Conservation (phyloP, 2,797 vertebrate genomes). For the Chrosomus eos region DNA sequence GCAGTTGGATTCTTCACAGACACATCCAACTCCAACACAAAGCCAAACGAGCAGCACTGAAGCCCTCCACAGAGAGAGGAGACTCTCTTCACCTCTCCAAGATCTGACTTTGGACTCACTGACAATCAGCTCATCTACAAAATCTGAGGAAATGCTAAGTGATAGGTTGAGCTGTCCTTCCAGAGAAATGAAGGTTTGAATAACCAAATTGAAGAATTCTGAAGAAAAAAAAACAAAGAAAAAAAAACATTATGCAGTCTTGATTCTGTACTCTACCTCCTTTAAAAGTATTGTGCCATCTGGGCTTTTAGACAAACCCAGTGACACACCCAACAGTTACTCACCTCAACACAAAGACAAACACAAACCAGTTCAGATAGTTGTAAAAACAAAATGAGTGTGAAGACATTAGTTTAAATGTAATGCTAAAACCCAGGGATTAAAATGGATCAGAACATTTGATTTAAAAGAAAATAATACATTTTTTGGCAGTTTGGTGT, state of each 20-base stretch:
- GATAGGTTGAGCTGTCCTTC: neutral
- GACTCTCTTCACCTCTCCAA: conserved; percentile 9
- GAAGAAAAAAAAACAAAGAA: too few species aligned
- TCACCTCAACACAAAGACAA: conserved; percentile 19
- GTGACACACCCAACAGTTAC: conserved; percentile 31
- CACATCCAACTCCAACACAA: conserved; percentile 31
- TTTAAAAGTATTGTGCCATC: conserved; percentile 1
- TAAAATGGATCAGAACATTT: neutral
- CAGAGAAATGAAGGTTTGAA: neutral
- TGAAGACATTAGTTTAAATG: neutral
- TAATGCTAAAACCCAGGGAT: neutral
- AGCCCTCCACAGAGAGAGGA: conserved; percentile 16
- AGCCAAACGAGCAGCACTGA: conserved; percentile 16
- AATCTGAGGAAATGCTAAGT: conserved; percentile 42
- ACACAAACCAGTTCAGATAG: neutral
- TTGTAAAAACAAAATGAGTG: conserved; percentile 1
- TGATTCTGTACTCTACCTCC: conserved; percentile 20
- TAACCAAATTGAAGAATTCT: too few species aligned
- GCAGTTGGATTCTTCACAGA: conserved; percentile 7
- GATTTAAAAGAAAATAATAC: neutral
- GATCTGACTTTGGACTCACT: conserved; percentile 12
- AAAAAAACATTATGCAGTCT: neutral
- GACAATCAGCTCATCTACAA: conserved; percentile 32
- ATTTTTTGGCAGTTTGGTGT: neutral
- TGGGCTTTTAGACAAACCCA: conserved; percentile 37